phyloP scores from a whole-genome alignment of 2,113 vertebrate genomes.

The Lepisosteus oculatus region DNA sequence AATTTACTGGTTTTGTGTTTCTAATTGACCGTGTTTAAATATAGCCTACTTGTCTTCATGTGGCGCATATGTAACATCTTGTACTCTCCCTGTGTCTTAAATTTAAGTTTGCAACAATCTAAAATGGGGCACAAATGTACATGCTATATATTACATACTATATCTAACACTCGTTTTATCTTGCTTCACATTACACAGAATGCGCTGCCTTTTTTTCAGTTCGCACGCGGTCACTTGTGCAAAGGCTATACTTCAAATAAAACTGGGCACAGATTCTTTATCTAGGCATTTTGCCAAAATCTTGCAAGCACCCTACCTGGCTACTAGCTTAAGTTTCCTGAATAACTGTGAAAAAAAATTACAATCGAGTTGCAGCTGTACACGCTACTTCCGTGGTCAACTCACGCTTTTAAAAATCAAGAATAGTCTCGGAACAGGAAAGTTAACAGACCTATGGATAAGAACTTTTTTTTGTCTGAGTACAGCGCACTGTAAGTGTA shows the following conservation, averaged over 20 bases:
- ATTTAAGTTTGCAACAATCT: not conserved
- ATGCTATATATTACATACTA: not conserved
- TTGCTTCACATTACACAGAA: not conserved
- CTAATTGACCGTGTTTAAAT: not conserved
- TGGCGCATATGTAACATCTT: too few relatives aligned
- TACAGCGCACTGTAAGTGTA: slow-evolving; percentile 34
- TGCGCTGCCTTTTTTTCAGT: slow-evolving; percentile 31
- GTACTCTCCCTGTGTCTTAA: too few relatives aligned
- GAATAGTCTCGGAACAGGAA: slow-evolving; percentile 51
- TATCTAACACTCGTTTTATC: not conserved
- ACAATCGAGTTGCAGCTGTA: slow-evolving; percentile 60
- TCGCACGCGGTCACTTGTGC: slow-evolving; percentile 24
- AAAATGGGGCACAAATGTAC: not conserved
- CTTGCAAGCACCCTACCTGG: slow-evolving; percentile 76
- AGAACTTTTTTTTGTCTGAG: slow-evolving; percentile 22
- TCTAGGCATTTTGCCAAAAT: slow-evolving; percentile 81
- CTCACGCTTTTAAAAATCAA: slow-evolving; percentile 55
- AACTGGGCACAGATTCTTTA: slow-evolving; percentile 65
- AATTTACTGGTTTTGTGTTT: not conserved
- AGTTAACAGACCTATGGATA: slow-evolving; percentile 37
- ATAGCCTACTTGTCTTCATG: too few relatives aligned
- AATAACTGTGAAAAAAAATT: slow-evolving; percentile 59
- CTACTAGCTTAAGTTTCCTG: slow-evolving; percentile 72
- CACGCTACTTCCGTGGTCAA: slow-evolving; percentile 62
- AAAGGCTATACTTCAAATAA: slow-evolving; percentile 46